Conservation (phyloP, 2,797 vertebrate genomes). For the Oreochromis mossambicus region DNA sequence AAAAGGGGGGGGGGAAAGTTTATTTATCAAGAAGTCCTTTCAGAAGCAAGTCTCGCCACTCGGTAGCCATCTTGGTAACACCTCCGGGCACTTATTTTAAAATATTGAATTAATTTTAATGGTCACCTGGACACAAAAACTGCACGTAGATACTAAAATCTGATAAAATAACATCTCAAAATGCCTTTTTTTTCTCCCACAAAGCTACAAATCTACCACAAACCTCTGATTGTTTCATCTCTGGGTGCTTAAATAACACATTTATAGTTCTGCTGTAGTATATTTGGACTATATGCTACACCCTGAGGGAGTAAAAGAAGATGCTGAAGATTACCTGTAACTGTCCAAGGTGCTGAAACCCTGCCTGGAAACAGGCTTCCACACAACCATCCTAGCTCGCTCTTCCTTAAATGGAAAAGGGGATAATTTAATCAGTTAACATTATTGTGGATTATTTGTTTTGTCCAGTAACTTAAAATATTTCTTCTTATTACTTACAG, state of each 20-base stretch:
- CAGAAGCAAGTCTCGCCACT: neutral
- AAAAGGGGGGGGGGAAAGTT: fast-evolving
- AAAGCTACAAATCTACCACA: too few species aligned
- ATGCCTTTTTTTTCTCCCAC: neutral
- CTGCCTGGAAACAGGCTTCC: neutral
- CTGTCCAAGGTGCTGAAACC: neutral
- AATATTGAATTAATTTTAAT: neutral
- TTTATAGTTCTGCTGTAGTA: neutral
- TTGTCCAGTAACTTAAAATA: too few species aligned
- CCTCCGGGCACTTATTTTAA: neutral
- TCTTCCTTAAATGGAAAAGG: neutral
- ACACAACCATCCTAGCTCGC: neutral
- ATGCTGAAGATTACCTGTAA: neutral
- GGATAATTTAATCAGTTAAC: too few species aligned
- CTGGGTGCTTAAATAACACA: neutral
- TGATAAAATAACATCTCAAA: neutral
- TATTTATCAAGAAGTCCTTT: neutral
- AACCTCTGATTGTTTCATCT: neutral
- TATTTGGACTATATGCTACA: neutral
- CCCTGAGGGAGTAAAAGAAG: neutral
- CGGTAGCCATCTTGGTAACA: neutral
- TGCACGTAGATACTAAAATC: neutral
- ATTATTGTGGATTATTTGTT: too few species aligned
- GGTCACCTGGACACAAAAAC: neutral
- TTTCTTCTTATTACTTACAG: neutral